Conservation (phyloP, 2,888 invertebrate species). For the Neoaliturus tenellus region DNA sequence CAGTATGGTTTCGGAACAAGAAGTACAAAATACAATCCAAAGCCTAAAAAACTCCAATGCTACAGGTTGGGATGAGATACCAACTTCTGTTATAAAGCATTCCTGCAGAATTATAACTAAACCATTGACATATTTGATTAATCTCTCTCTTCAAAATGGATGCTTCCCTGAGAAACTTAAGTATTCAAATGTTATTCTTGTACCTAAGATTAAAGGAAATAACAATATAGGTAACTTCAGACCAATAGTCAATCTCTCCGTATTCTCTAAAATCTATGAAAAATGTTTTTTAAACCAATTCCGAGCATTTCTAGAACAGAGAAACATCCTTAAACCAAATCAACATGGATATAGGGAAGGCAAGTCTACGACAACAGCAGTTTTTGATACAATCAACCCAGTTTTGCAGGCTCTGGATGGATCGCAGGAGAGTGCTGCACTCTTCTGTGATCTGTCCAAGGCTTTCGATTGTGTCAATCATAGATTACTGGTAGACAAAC, state of each 20-base stretch:
- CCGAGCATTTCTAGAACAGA: neutral
- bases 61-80: slow-evolving; percentile 11
- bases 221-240: neutral
- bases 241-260: neutral
- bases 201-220: neutral
- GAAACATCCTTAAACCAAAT: neutral
- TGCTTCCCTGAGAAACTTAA: neutral
- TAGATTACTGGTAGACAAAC: neutral
- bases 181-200: neutral
- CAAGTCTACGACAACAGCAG: neutral
- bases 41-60: neutral
- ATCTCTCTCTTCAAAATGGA: neutral
- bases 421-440: slow-evolving; percentile 28
- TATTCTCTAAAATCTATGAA: slow-evolving; percentile 3
- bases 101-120: neutral
- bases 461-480: neutral
- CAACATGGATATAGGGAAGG: neutral
- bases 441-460: slow-evolving; percentile 10
- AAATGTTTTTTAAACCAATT: slow-evolving; percentile 1
- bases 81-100: neutral
- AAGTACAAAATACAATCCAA: too few species aligned
- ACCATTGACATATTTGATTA: neutral
- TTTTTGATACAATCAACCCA: neutral
- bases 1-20: neutral
- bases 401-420: neutral